Base-by-base conservation (phyloP, 2,113 vertebrate genomes). In the pig (Sus scrofa) region DNA sequence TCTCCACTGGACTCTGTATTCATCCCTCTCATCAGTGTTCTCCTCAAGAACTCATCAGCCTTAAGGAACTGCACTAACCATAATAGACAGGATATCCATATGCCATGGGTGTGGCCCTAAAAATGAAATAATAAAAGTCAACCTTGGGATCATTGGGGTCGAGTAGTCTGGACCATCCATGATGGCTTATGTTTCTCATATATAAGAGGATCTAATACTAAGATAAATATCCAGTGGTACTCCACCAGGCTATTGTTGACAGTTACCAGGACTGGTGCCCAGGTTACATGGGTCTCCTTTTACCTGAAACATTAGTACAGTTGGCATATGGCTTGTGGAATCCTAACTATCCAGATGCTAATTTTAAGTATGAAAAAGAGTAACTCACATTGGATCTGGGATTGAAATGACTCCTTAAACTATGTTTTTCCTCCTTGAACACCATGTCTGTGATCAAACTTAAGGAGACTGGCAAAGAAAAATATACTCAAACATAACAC, bases 331-430 rank as follows among this genome's bases (percentile, higher is more conserved):
- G 30, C 58, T 88, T 16, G 16, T 91, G 62, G 73, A 89, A 77
- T 11, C 4, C 67, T 82, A 24, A 87, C 73, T 62, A 60, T 65
- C 54, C 68, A 60, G 32, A 18, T 92, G 37, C 82, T 89, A 92
- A 86, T 34, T 86, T 63, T 89, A 68, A 86, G 92, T 78, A 78
- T 27, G 68, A 58, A 62, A 86, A 93, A 73, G 7, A 89, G 30
- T 39, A 94, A 78, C 67, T 91, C 44, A 83, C 2, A 26, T 60
- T 50, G 37, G 24, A 73, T 73, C 86, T 91, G 34, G 62, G 22
- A 82, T 68, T 73, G 74, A 91, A 75, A 39, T 85, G 24, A 60
- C 2, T 88, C 27, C 73, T 79, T 86, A 96, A 86, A 37, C 14
- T 58, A 24, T 15, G 14, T n/a, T 83, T 77, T 94, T 34, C 19